Base-by-base conservation (phyloP, 2,113 vertebrate species). In the Falco punctatus region DNA sequence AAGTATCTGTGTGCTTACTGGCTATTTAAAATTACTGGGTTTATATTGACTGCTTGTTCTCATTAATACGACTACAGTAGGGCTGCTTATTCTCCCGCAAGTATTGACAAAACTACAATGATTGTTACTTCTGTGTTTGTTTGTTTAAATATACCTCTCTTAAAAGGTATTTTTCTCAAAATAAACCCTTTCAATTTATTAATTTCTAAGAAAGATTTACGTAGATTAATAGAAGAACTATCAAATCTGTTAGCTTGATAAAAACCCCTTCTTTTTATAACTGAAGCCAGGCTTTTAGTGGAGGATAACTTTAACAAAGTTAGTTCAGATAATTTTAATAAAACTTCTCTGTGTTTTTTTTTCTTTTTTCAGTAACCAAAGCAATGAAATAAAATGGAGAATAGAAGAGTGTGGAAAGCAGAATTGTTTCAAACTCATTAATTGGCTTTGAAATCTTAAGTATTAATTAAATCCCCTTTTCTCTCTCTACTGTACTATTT, bases 321-420 rank as follows among this genome's bases (percentile, higher is more conserved):
- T 75, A 30, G 7, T 66, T 82, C 32, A 79, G 27, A 42, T 17
- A 46, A 64, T 28, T 33, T n/a, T 38, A 55, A 20, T 40, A 49
- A n/a, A 69, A 73, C 5, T 35, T n/a, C 32, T 33, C 1, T 13
- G 8, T 55, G 4, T 0, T 1, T 16, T 52, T 67, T 61, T 51
- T 49, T 12, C 0, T 40, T 51, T 49, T 82, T 48, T 7, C 32
- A 81, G 24, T 66, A 54, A 79, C 3, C 4, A 55, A 87, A 72
- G 4, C 26, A 95, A 55, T 64, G 11, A 58, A 90, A 59, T 66
- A 67, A 82, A 54, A 71, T 69, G 5, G 5, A 26, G 5, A 69
- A 7, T 8, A 69, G 48, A 92, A 80, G 6, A 64, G 21, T 6
- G 9, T 32, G 7, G 38, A 79, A 88, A 81, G 23, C 16, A 79